phyloP scores from a whole-genome alignment of 2,888 invertebrate genomes.

The Phlogophora meticulosa region DNA sequence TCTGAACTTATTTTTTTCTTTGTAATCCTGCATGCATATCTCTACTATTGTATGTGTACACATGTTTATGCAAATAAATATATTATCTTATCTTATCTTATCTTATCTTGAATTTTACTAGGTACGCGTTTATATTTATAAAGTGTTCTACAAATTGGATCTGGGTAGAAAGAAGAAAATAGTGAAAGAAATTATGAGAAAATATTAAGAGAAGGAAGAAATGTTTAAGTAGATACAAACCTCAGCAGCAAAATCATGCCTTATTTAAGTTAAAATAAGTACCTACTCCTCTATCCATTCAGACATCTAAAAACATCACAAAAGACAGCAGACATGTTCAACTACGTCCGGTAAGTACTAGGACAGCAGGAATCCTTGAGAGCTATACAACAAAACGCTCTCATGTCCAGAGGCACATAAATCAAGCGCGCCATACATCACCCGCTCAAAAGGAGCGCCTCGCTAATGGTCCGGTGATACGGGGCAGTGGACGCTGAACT shows the following conservation, averaged over 20 bases:
- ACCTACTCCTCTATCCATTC: neutral
- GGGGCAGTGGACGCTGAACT: constrained; percentile 68
- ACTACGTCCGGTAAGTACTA: constrained; percentile 44
- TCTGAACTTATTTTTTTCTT: too few relatives aligned
- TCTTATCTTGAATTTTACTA: too few relatives aligned
- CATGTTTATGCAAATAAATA: too few relatives aligned
- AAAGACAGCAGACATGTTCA: constrained; percentile 44
- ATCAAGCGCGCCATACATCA: constrained; percentile 76
- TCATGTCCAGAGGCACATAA: constrained; percentile 67
- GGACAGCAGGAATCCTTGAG: constrained; percentile 52
- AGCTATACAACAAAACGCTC: constrained; percentile 59
- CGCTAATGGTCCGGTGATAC: constrained; percentile 74
- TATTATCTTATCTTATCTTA: too few relatives aligned
- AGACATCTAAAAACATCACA: constrained; percentile 48
- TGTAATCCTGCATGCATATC: too few relatives aligned
- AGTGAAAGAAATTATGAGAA: too few relatives aligned
- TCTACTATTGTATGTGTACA: too few relatives aligned
- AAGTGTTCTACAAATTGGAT: too few relatives aligned
- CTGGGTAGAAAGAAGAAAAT: too few relatives aligned
- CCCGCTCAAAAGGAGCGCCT: constrained; percentile 65
- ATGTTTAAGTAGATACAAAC: too few relatives aligned
- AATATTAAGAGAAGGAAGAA: too few relatives aligned
- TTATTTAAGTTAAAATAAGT: neutral
- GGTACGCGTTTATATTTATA: too few relatives aligned
- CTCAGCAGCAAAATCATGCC: neutral